Evolutionary conservation across 2,888 invertebrate genomes (phyloP).

Genomic region (Macropis europaea): DNA sequence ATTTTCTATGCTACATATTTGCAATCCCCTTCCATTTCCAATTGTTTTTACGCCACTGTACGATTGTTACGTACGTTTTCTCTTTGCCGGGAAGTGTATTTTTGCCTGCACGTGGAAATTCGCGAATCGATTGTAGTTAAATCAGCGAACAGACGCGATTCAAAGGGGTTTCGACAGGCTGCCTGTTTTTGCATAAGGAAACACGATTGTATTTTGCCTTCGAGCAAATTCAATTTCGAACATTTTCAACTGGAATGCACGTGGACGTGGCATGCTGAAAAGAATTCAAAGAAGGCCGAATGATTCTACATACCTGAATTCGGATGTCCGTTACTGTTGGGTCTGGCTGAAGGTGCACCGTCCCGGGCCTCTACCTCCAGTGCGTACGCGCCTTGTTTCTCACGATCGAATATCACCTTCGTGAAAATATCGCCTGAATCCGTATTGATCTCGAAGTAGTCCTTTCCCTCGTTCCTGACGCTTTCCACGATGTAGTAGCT

Average conservation of each 20-base stretch:
- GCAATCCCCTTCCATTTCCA: background rate
- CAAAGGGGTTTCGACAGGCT: background rate
- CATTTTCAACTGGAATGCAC: background rate
- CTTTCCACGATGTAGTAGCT: slow-evolving; percentile 96
- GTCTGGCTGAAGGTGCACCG: slow-evolving; percentile 96
- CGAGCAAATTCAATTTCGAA: background rate
- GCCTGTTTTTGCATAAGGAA: background rate
- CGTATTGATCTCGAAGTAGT: slow-evolving; percentile 97
- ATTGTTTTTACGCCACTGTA: background rate
- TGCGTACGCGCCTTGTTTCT: slow-evolving; percentile 98
- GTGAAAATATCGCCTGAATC: slow-evolving; percentile 98
- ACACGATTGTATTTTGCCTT: background rate
- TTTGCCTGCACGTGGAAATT: background rate
- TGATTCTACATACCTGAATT: slow-evolving; percentile 92
- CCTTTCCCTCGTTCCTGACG: slow-evolving; percentile 94
- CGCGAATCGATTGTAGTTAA: background rate
- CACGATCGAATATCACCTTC: slow-evolving; percentile 97
- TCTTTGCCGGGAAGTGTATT: background rate
- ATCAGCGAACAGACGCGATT: background rate
- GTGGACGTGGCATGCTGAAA: background rate
- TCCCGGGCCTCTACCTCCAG: slow-evolving; percentile 98
- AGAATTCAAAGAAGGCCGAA: background rate
- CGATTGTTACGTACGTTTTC: background rate
- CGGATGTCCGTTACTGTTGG: slow-evolving; percentile 95
- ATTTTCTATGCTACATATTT: too few relatives aligned